Conservation (phyloP, 2,888 invertebrate genomes). For the Poecilobothrus nobilitatus region DNA sequence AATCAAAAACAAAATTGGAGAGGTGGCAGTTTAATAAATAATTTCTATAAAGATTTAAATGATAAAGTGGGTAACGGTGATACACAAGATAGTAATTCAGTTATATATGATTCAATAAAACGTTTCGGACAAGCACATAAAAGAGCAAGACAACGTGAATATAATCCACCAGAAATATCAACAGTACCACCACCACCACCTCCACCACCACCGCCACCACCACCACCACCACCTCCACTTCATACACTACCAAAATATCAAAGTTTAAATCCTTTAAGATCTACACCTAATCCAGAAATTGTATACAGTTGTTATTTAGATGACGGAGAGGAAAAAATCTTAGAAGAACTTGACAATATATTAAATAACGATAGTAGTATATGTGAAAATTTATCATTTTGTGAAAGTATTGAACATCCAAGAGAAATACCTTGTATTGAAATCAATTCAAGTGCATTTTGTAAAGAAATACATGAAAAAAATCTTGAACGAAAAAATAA, state of each 20-base stretch:
- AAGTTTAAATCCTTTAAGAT: neutral
- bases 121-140: slow-evolving; percentile 40
- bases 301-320: neutral
- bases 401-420: neutral
- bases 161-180: slow-evolving; percentile 8
- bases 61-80: slow-evolving; percentile 14
- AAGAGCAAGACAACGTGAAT: slow-evolving; percentile 35
- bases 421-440: slow-evolving; percentile 8
- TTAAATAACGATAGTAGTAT: neutral
- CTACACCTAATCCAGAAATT: neutral
- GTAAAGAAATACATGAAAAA: neutral
- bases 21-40: neutral
- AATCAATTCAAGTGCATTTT: neutral
- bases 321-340: neutral
- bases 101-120: slow-evolving; percentile 39
- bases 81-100: slow-evolving; percentile 12
- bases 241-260: neutral
- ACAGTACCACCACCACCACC: neutral
- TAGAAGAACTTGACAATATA: neutral
- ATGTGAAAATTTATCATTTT: neutral
- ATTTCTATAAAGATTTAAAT: slow-evolving; percentile 1
- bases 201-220: neutral
- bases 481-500: neutral
- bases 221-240: slow-evolving; percentile 13
- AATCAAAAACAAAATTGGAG: slow-evolving; percentile 2